Conservation (phyloP, 2,113 vertebrate species). For the Formicarius rufipectus region DNA sequence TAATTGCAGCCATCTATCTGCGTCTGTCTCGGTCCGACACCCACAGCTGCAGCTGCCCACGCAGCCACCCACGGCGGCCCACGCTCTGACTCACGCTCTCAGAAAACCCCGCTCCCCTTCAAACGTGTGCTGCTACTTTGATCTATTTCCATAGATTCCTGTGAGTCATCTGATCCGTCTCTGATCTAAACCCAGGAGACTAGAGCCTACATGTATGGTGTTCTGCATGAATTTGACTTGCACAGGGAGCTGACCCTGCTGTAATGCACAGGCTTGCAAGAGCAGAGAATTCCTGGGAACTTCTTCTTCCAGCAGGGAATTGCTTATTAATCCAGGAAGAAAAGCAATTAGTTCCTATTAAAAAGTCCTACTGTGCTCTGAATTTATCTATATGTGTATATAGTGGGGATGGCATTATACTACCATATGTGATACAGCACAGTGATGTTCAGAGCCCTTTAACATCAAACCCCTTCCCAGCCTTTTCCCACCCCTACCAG, state of each 20-base stretch:
- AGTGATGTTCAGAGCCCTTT: not conserved
- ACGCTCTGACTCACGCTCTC: conserved; percentile 68
- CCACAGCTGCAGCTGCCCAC: conserved; percentile 70
- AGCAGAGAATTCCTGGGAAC: not conserved
- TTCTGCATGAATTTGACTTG: conserved; percentile 30
- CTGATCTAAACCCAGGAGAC: conserved; percentile 59
- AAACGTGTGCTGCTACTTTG: conserved; percentile 62
- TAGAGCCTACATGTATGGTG: conserved; percentile 29
- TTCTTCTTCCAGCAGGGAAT: not conserved
- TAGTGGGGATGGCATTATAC: not conserved
- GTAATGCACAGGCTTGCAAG: not conserved
- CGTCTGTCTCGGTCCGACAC: conserved; percentile 73
- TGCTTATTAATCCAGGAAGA: not conserved
- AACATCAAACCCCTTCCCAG: not conserved
- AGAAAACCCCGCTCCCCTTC: conserved; percentile 63
- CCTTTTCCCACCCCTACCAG: not conserved
- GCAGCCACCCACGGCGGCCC: conserved; percentile 58
- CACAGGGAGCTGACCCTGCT: not conserved
- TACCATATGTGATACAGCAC: not conserved
- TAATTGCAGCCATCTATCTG: conserved; percentile 68
- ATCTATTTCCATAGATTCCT: conserved; percentile 70
- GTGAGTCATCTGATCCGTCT: conserved; percentile 65
- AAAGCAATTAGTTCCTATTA: not conserved
- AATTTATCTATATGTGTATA: too few species aligned
- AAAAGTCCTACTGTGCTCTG: not conserved